phyloP scores from a whole-genome alignment of 2,888 invertebrate genomes.

The Trissoscelio sp. region DNA sequence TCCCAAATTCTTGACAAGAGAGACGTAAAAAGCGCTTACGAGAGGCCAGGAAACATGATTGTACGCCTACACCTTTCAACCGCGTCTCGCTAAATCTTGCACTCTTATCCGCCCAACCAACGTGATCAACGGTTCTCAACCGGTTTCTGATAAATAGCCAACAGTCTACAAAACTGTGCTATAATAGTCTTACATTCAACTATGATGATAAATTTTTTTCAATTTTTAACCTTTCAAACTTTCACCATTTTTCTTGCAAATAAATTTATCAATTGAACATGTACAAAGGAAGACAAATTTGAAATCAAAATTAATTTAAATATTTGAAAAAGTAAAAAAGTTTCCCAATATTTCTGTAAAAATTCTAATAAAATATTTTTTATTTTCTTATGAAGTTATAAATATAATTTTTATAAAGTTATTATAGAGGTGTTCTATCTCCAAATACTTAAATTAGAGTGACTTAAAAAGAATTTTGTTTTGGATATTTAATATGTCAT shows the following conservation, averaged over 20 bases:
- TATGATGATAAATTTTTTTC: slow-evolving; percentile 7
- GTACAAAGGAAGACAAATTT: too few relatives aligned
- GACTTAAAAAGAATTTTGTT: too few relatives aligned
- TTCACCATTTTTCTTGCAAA: background rate
- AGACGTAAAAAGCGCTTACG: slow-evolving; percentile 24
- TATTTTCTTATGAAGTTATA: too few relatives aligned
- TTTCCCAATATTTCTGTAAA: too few relatives aligned
- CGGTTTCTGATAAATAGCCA: slow-evolving; percentile 49
- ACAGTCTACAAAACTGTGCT: slow-evolving; percentile 17
- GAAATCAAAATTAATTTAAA: too few relatives aligned
- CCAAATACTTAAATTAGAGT: too few relatives aligned
- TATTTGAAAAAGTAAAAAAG: too few relatives aligned
- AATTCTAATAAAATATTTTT: too few relatives aligned
- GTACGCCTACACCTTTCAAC: slow-evolving; percentile 59
- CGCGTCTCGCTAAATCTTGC: slow-evolving; percentile 57
- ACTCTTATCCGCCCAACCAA: slow-evolving; percentile 52
- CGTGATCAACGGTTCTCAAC: slow-evolving; percentile 60
- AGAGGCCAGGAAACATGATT: slow-evolving; percentile 57
- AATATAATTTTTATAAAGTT: too few relatives aligned
- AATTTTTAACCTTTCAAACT: background rate
- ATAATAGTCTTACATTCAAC: slow-evolving; percentile 5
- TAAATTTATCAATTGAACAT: too few relatives aligned
- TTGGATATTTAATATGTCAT: too few relatives aligned
- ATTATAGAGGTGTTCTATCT: too few relatives aligned
- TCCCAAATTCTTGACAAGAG: slow-evolving; percentile 35